Percentiles rank a stretch among this genome's conserved stretches.
These are phyloP conservation scores for Aporrectodea caliginosa DNA, from an alignment of 1,140 invertebrate genomes.

Conservation along the genomic window DNA sequence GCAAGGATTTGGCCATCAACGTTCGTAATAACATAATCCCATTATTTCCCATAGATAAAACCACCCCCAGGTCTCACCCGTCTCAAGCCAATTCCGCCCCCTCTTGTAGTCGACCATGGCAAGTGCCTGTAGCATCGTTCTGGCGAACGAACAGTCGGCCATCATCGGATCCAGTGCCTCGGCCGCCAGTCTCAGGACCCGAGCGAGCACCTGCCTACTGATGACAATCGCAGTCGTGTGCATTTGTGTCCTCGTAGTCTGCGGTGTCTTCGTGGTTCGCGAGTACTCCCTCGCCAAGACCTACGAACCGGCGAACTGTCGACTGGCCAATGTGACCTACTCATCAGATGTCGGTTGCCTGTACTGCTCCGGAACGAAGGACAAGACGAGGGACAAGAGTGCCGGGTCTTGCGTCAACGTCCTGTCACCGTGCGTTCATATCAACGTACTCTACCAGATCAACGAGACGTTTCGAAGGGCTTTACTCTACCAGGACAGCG, in stretches of 20 bases:
- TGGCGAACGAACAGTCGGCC: constrained; percentile 19
- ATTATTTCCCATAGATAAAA: neutral
- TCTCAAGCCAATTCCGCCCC: neutral
- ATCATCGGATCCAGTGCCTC: neutral
- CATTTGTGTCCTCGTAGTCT: constrained; percentile 25
- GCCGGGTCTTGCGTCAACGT: constrained; percentile 12
- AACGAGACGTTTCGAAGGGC: constrained; percentile 8
- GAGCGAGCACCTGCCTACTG: constrained; percentile 30
- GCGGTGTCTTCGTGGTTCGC: constrained; percentile 31
- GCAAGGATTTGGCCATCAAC: too few species aligned
- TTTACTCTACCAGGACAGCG: constrained; percentile 17
- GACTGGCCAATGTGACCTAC: constrained; percentile 28
- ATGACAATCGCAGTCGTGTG: constrained; percentile 28
- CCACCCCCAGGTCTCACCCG: neutral
- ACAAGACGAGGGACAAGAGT: constrained; percentile 24
- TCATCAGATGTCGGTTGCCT: constrained; percentile 12
- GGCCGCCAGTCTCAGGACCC: constrained; percentile 9
- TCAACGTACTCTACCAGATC: constrained; percentile 20
- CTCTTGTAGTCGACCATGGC: constrained; percentile 14
- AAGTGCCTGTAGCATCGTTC: constrained; percentile 14
- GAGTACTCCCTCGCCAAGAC: constrained; percentile 24
- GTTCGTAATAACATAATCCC: neutral
- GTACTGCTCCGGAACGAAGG: constrained; percentile 21
- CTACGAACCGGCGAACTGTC: constrained; percentile 24
- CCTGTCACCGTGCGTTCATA: constrained; percentile 24